Base-by-base conservation (phyloP, 35 echinoderm and acorn worm genomes). In the Diadema setosum region DNA sequence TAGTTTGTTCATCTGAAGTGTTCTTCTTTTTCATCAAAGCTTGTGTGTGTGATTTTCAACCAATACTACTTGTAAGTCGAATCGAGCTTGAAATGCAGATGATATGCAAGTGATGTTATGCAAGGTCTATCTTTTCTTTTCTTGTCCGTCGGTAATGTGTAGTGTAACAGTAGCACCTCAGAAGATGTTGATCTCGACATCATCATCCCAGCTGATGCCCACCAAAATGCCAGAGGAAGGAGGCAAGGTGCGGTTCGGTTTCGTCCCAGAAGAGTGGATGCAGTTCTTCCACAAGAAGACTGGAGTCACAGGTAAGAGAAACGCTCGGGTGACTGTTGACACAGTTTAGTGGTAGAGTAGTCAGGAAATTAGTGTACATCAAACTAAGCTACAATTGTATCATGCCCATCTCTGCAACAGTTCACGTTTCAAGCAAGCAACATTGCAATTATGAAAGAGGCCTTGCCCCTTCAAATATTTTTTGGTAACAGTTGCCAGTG, bases 211-310 rank as follows among this genome's bases (percentile, higher is more conserved):
- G 16, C 76, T 81, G n/a, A 93, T 92, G 80, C 60, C 87, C 42
- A 65, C 69, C 18, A 99, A 95, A 70, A 40, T 99, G 58, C 92
- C 96, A 7, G 96, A 99, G 83, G 33, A 82, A 50, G 89, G 69
- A 42, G 96, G 90, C 35, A 90, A 95, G 81, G 86, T 94, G 0
- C 59, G 91, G 41, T 42, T 94, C 43, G 96, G 96, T 34, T 92
- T 99, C 41, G 75, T 99, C 70, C 96, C 96, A 23, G 96, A 99
- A 34, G 96, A 99, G 58, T 94, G 96, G 96, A 94, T 94, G 56
- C 81, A 91, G 25, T 70, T 95, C 56, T 83, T 95, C 33, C 86
- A 95, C 57, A 91, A 92, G 36, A 99, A 99, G 70, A 95, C 92
- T 21, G 92, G 96, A 24, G 89, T 99, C 45, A 99, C 96, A 82